Evolutionary conservation across 2,888 invertebrate genomes (phyloP).

Genomic region (Nemotelus nigrinus): DNA sequence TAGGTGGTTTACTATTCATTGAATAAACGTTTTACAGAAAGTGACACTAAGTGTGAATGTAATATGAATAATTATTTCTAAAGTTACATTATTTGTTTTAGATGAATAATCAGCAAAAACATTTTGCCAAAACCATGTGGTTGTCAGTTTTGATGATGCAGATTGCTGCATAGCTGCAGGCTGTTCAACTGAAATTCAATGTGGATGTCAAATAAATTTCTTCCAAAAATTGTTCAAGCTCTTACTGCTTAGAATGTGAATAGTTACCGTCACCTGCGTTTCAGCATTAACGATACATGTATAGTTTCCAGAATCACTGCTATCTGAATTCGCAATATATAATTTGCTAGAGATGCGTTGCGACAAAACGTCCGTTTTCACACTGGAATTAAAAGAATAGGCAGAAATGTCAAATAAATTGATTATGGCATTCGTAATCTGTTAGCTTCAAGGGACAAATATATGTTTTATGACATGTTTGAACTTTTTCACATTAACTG

Average conservation of each 20-base stretch:
- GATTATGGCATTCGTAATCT: not conserved
- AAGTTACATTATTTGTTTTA: too few species aligned
- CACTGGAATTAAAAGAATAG: conserved; percentile 66
- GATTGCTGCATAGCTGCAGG: conserved; percentile 66
- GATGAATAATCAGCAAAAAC: too few species aligned
- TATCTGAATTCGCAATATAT: conserved; percentile 82
- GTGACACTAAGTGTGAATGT: too few species aligned
- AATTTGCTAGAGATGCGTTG: conserved; percentile 79
- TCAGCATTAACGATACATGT: conserved; percentile 79
- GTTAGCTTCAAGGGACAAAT: too few species aligned
- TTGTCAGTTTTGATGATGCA: conserved; percentile 16
- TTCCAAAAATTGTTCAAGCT: not conserved
- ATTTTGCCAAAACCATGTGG: too few species aligned
- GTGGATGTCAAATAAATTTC: not conserved
- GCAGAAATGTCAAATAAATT: not conserved
- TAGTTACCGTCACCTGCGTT: conserved; percentile 75
- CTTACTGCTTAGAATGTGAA: conserved; percentile 78
- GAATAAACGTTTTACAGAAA: too few species aligned
- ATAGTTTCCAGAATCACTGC: conserved; percentile 82
- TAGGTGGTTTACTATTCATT: too few species aligned
- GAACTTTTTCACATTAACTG: too few species aligned
- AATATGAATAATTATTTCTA: too few species aligned
- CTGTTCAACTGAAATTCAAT: conserved; percentile 60
- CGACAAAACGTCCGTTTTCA: conserved; percentile 80
- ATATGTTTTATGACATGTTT: too few species aligned